Evolutionary conservation across 2,797 vertebrate species (phyloP), one percentile per base, ranked within the genome.

Genomic region (Gouania willdenowi): DNA sequence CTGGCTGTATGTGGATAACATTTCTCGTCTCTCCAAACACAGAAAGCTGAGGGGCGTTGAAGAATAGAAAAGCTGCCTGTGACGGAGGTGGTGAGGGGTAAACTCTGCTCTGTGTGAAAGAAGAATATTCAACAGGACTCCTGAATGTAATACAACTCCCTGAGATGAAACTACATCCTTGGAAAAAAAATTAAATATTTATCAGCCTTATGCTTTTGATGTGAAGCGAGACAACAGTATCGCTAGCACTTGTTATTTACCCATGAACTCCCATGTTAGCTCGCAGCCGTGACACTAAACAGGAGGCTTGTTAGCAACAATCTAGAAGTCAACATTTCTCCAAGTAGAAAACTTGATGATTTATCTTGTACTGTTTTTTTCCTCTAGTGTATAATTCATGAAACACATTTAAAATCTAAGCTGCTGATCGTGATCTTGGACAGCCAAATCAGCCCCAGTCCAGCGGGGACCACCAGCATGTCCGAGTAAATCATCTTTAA

Each of bases 331-430:
- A 32, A 7, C 29, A 19, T 31, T 10, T 20, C 40, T 32, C 3
- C 2, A 41, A 24, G 14, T n/a, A 19, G 8, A 29, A 16, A 22
- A 41, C 2, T 8, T 2, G 10, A 5, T 5, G 19, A 6, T 20
- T 5, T 20, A 20, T 40, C 20, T 2, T 13, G 0, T 25, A 11
- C 30, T 22, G n/a, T n/a, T n/a, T 33, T 32, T 66, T 46, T 67
- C 13, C 55, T 59, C 9, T 20, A 26, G 12, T 86, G 62, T 63
- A 81, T 87, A 71, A 87, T 85, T 81, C 58, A 87, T 78, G 41
- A 77, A 12, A 18, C 22, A 8, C 60, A 82, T 87, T 63, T 66
- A 80, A 83, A 73, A 85, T 84, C 81, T 29, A 86, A 46, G 56
- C 57, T 17, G 41, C 10, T 32, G 43, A 43, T 50, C 42, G 52